Base-by-base conservation (phyloP, 2,113 vertebrate genomes). In the Sander vitreus region DNA sequence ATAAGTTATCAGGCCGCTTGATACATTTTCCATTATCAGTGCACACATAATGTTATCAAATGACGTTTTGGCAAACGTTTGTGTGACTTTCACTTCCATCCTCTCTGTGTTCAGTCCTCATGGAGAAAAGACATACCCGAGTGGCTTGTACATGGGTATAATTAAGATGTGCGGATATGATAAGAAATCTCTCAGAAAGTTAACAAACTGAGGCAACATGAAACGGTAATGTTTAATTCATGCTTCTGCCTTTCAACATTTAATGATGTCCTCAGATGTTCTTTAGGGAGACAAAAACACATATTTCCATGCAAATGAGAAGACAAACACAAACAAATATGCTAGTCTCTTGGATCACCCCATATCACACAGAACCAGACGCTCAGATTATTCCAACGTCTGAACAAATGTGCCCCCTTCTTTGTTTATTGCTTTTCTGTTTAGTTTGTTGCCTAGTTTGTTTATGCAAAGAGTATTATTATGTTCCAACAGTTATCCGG, bases 281-380 rank as follows among this genome's bases (percentile, higher is more conserved):
- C 78, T 86, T 91, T 79, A 19, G 76, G 64, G 65, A 70, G 55
- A 43, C 67, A 80, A 83, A 85, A 82, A 85, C 73, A 86, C 81
- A 86, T 71, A 89, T 92, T 87, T 76, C 84, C 60, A 93, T 93
- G 88, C 88, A 93, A 93, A 91, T 90, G 82, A 88, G 85, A 53
- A 45, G 57, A 76, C 81, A 89, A 86, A 90, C 86, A 91, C 88
- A 94, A 93, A 91, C 92, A 90, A 91, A 88, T 68, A 18, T 12
- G 83, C 74, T 62, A 27, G 82, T 78, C 79, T 84, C 65, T 78
- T 82, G 84, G 76, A 91, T 89, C 84, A 75, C 0, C 70, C 64
- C 83, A 73, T 80, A 92, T 89, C 91, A 76, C 83, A 87, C 73
- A 50, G 48, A 80, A 81, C 25, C 92, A 91, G 89, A 55, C 81